Percentiles rank a stretch among this genome's conserved stretches.
Conservation (phyloP, 2,113 vertebrate genomes). For the Alexandromys fortis region DNA sequence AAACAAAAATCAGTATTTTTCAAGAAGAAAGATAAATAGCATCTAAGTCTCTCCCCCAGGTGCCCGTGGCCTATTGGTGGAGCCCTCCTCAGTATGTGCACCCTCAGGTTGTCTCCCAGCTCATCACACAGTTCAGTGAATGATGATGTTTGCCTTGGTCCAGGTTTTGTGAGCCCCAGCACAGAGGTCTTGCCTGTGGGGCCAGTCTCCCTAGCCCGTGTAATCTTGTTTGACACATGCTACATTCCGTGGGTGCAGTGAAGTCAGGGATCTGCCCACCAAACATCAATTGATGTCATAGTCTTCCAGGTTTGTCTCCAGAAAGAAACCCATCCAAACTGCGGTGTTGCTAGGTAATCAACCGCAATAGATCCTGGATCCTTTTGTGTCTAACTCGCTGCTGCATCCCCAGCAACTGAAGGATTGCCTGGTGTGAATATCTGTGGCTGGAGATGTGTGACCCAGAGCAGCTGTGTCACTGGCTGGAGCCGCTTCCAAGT, state of each 20-base stretch:
- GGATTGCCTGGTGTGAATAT: neutral
- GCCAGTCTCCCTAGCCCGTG: neutral
- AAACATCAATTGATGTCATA: neutral
- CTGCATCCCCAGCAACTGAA: neutral
- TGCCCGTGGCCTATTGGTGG: too few relatives aligned
- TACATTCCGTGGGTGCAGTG: neutral
- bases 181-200: neutral
- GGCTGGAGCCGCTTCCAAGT: neutral
- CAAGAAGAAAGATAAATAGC: neutral
- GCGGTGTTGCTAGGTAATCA: neutral
- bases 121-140: neutral
- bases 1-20: neutral
- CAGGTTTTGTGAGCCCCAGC: neutral
- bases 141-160: neutral
- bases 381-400: neutral
- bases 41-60: neutral
- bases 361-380: neutral
- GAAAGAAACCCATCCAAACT: neutral
- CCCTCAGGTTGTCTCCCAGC: neutral
- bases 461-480: neutral
- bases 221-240: slow-evolving; percentile 1
- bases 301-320: neutral
- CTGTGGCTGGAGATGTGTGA: neutral
- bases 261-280: neutral
- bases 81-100: neutral